These are phyloP conservation scores for Pseudochirops cupreus DNA, from an alignment of 2,797 vertebrate genomes.

Conservation along the genomic window DNA sequence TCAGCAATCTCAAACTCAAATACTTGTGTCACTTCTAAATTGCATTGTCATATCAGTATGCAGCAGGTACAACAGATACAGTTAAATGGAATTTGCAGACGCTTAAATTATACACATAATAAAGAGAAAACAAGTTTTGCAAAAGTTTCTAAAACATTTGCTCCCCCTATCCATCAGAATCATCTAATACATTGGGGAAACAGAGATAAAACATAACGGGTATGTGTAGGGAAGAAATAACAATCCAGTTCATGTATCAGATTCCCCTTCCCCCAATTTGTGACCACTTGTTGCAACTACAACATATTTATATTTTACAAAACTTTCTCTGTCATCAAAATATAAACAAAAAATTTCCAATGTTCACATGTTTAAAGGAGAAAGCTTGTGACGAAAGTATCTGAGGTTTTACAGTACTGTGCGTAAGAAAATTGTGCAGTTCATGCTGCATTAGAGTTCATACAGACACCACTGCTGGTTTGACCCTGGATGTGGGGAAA, in stretches of 20 bases:
- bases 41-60: constrained; percentile 73
- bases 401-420: constrained; percentile 81
- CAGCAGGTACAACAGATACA: constrained; percentile 73
- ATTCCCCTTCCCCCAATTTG: constrained; percentile 63
- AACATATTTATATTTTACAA: constrained; percentile 76
- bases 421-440: constrained; percentile 74
- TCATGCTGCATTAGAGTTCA: constrained; percentile 78
- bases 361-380: constrained; percentile 76
- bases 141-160: constrained; percentile 66
- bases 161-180: constrained; percentile 63
- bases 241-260: constrained; percentile 78
- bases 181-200: constrained; percentile 70
- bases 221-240: constrained; percentile 67
- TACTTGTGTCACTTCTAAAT: constrained; percentile 61
- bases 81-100: constrained; percentile 69
- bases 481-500: constrained; percentile 82
- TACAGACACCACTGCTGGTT: constrained; percentile 77
- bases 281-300: constrained; percentile 72
- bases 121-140: constrained; percentile 73
- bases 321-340: constrained; percentile 76
- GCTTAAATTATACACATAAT: constrained; percentile 71
- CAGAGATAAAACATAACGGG: constrained; percentile 73
- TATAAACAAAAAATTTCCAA: constrained; percentile 69
- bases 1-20: constrained; percentile 63
- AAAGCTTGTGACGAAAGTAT: constrained; percentile 74